Evolutionary conservation across 2,113 vertebrate species (phyloP), one percentile per base, ranked within the genome.

Genomic region (Plotosus lineatus): DNA sequence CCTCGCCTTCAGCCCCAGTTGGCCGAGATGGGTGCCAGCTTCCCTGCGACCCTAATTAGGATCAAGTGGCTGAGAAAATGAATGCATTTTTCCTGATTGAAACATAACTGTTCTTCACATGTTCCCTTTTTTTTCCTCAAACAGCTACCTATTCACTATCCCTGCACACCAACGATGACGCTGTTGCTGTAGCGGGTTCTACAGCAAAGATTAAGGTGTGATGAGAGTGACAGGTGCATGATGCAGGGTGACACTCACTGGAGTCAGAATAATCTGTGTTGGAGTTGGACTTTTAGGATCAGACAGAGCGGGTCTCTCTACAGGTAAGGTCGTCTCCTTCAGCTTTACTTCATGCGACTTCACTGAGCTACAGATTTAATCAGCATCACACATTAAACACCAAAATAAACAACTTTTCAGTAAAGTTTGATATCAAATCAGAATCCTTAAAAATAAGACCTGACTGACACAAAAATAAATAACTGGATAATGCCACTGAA

Each of bases 341-440:
- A 76, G 81, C 78, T 87, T 78, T 38, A 68, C 83, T 55, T 83
- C 83, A 23, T 56, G 75, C 44, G 61, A 75, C 80, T 84, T 84
- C 61, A 82, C 8, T 1, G 46, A 42, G 56, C 78, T 84, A 15
- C 36, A 6, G 33, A 3, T 63, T 73, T 26, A 55, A 36, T 55
- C 51, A 55, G 19, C 61, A 82, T n/a, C 6, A 65, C 0, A 72
- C 3, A 51, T 50, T 0, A 65, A 66, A 6, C 4, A 48, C 11
- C 10, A n/a, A 21, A 1, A 76, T n/a, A n/a, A n/a, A n/a, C n/a
- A n/a, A n/a, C n/a, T n/a, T n/a, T n/a, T n/a, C n/a, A n/a, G n/a
- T n/a, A n/a, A n/a, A n/a, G n/a, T n/a, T n/a, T n/a, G n/a, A n/a
- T n/a, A n/a, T n/a, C n/a, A n/a, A n/a, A n/a, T n/a, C n/a, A n/a